Evolutionary conservation across 92 coral and sea anemone species (phyloP), one percentile per base, ranked within the genome.

Genomic region (Desmophyllum pertusum): DNA sequence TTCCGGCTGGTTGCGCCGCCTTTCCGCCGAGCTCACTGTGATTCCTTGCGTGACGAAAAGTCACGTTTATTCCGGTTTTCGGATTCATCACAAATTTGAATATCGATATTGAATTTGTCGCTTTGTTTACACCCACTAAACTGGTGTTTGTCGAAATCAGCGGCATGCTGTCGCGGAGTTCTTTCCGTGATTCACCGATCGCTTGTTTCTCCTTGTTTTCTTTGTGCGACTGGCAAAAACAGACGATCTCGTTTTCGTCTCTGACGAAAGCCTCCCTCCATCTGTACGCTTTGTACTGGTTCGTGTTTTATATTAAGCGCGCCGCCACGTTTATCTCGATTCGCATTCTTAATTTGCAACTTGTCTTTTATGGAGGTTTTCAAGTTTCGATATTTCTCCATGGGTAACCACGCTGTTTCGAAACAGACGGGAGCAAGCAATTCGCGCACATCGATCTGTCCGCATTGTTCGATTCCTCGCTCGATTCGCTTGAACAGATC

Each of bases 341-440:
- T 89, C 65, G 77, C 30, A 30, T 73, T 88, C 73, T 57, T 79
- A 83, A 42, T 76, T 43, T 67, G 86, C 46, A 84, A 69, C 25
- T 86, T 62, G 21, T 65, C 71, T 11, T 76, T 78, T 53, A n/a
- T 79, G 70, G 75, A 76, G 68, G 81, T 70, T 64, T 88, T 88
- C 87, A 62, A 70, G 88, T 62, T 79, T 81, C 80, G 71, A 38
- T 14, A 39, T 82, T 35, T 92, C 88, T 37, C 88, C 85, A 86
- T 92, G 92, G 90, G 90, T 52, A 81, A 92, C 95, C n/a, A n/a
- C 95, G 87, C 46, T 91, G 65, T 68, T 85, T 85, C 14, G 45
- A 43, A 64, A 89, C 98, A 84, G 87, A 89, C 80, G 92, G 93
- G 0, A 61, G 84, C 77, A 38, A 65, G 61, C 85, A 87, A 66